Conservation (phyloP, 2,113 vertebrate genomes). For the Dicrurus megarhynchus region DNA sequence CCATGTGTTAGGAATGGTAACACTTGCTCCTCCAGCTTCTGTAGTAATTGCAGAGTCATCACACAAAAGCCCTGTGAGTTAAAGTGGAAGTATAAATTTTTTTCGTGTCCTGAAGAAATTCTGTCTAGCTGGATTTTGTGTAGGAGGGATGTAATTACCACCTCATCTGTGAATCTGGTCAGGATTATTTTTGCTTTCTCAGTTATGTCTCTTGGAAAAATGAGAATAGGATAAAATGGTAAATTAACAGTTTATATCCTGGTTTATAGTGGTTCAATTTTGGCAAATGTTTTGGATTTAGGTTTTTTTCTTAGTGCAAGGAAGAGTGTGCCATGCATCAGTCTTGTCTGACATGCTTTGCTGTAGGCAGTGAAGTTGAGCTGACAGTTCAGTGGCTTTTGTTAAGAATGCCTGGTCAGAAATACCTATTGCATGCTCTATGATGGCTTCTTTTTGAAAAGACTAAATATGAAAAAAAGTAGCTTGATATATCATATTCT, state of each 20-base stretch:
- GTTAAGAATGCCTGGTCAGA: neutral
- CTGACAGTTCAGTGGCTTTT: neutral
- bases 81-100: neutral
- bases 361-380: neutral
- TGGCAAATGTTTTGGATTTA: constrained; percentile 9
- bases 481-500: neutral
- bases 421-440: neutral
- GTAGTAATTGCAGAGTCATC: neutral
- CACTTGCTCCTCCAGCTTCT: neutral
- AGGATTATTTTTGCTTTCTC: constrained; percentile 46
- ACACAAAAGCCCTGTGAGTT: neutral
- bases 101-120: neutral
- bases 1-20: neutral
- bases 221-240: neutral
- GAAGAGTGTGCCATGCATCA: neutral
- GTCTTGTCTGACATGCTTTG: neutral
- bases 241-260: constrained; percentile 56
- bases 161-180: constrained; percentile 2
- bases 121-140: neutral
- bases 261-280: neutral
- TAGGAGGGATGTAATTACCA: constrained; percentile 16
- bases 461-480: neutral
- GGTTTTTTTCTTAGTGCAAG: neutral
- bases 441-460: neutral
- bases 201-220: constrained; percentile 63